phyloP scores from a whole-genome alignment of 1,140 invertebrate species.

The Eueides isabella region DNA sequence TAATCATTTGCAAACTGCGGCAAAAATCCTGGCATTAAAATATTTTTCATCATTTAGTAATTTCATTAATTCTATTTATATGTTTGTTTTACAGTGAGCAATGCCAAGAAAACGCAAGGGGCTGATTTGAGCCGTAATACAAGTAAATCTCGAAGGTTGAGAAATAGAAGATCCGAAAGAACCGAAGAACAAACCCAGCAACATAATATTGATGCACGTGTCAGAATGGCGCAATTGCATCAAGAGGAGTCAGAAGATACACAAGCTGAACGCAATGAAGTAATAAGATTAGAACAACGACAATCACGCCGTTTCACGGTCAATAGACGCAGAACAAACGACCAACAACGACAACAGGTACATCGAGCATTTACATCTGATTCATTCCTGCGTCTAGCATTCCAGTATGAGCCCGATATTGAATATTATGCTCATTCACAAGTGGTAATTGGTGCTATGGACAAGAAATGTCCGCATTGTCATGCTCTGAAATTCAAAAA shows the following conservation, averaged over 20 bases:
- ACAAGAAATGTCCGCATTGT: too few relatives aligned
- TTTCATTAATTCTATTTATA: constrained; percentile 29
- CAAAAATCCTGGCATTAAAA: not conserved
- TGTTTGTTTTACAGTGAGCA: constrained; percentile 31
- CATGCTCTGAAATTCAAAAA: too few relatives aligned
- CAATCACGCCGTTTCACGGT: constrained; percentile 32
- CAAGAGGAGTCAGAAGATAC: constrained; percentile 34
- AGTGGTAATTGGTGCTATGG: too few relatives aligned
- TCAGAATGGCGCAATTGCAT: constrained; percentile 35
- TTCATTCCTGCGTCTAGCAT: constrained; percentile 19
- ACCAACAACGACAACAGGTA: constrained; percentile 32
- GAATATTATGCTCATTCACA: too few relatives aligned
- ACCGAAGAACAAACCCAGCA: constrained; percentile 37
- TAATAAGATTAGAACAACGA: constrained; percentile 27
- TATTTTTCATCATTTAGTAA: constrained; percentile 28
- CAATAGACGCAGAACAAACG: constrained; percentile 34
- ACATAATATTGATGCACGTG: constrained; percentile 40
- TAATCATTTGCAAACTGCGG: too few relatives aligned
- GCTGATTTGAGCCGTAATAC: constrained; percentile 34
- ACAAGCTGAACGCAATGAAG: constrained; percentile 40
- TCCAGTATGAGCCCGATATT: too few relatives aligned
- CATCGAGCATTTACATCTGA: constrained; percentile 40
- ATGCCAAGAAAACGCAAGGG: constrained; percentile 33
- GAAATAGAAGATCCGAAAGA: constrained; percentile 37
- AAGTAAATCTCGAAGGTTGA: constrained; percentile 27